Percentiles rank a stretch among this genome's conserved stretches.
phyloP scores from a whole-genome alignment of 2,888 invertebrate species.

The Epistrophe eligans region DNA sequence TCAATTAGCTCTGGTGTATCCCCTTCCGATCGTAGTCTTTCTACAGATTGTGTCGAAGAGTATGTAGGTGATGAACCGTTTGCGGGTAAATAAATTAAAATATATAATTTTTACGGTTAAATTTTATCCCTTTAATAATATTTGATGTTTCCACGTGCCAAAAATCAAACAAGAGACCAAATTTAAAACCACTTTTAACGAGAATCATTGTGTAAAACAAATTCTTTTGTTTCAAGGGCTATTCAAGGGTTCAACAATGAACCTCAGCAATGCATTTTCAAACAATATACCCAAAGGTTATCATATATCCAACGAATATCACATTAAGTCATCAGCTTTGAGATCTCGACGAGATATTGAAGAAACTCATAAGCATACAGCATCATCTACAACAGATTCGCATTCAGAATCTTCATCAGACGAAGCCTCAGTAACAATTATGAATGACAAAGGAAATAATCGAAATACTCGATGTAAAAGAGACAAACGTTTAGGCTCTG shows the following conservation, averaged over 20 bases:
- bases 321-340: not conserved
- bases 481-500: slow-evolving; percentile 11
- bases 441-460: not conserved
- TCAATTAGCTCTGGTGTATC: slow-evolving; percentile 90
- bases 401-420: slow-evolving; percentile 31
- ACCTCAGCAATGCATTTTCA: slow-evolving; percentile 85
- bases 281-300: slow-evolving; percentile 13
- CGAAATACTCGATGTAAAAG: slow-evolving; percentile 30
- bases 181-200: too few relatives aligned
- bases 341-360: slow-evolving; percentile 34
- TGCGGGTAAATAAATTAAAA: slow-evolving; percentile 87
- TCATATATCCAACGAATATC: slow-evolving; percentile 14
- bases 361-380: not conserved
- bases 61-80: slow-evolving; percentile 94
- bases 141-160: not conserved
- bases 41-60: slow-evolving; percentile 93
- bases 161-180: too few relatives aligned
- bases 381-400: not conserved
- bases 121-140: not conserved
- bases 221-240: slow-evolving; percentile 86
- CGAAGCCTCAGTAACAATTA: slow-evolving; percentile 6
- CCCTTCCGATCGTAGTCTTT: slow-evolving; percentile 89
- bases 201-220: not conserved
- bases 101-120: not conserved
- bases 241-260: slow-evolving; percentile 92